Evolutionary conservation across 2,888 invertebrate species (phyloP), one percentile per base, ranked within the genome.

Genomic region (Microctonus aethiopoides): DNA sequence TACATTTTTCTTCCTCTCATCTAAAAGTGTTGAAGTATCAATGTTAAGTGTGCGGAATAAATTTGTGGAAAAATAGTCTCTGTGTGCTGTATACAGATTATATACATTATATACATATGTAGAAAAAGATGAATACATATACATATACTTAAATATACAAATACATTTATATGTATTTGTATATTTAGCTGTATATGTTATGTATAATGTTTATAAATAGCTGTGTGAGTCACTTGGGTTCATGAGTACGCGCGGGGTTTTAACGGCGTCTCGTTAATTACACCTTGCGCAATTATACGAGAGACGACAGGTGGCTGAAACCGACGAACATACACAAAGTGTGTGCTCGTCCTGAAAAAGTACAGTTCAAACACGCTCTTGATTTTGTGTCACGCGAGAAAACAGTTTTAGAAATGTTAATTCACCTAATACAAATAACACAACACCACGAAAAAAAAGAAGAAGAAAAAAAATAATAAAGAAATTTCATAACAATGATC

Each of bases 231-330:
- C 65, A 65, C 36, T 36, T 56, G 65, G 67, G 67, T 73, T 70
- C 72, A 62, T 67, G 65, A 61, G 41, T 59, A 60, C 62, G 24
- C 64, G 59, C 59, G n/a, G 46, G 4, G 7, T 5, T 60, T 68
- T 61, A 68, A 68, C 61, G 61, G 61, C 67, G 69, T 72, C 76
- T 77, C 78, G 80, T 79, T 81, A 81, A 81, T 81, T 81, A 77
- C 77, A 77, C 75, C 74, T 72, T 73, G 75, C 62, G 76, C 77
- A 77, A 81, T 80, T 81, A 79, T 77, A 74, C 70, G 56, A 77
- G 76, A 75, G 46, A 76, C 77, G 80, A 81, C 81, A 80, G 81
- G 81, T 81, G 81, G 79, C 75, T 75, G 70, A n/a, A n/a, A 74
- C 76, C 76, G 34, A 54, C 69, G 69, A 67, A 36, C 66, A 66